Evolutionary conservation across 2,113 vertebrate species (phyloP), one percentile per base, ranked within the genome.

Genomic region (Chamaea fasciata): DNA sequence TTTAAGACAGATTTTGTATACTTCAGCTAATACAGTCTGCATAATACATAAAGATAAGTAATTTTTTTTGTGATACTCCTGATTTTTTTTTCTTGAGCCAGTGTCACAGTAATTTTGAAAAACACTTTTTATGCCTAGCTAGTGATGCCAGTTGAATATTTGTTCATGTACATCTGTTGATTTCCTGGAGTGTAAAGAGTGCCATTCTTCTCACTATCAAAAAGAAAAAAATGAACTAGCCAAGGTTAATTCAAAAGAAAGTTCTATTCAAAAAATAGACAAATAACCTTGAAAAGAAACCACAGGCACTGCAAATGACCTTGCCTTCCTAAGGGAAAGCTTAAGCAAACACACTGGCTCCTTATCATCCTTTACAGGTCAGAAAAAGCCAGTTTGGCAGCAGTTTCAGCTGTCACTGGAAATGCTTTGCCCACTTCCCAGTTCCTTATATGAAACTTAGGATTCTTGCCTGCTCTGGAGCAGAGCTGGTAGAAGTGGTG

Each of bases 401-500:
- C 55, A 78, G 17, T 64, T 89, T 70, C 17, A 59, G 1, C 28
- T 73, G 44, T 39, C 41, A 24, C 41, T 42, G 46, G 31, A 88
- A 86, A 86, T 31, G 27, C 22, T 87, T 92, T 67, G 9, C 27
- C 59, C 53, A 7, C 37, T 89, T 85, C 50, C 47, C 35, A n/a
- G 9, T 55, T 77, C 53, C 11, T 46, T 62, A 0, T 21, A 19
- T 11, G 41, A 62, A 16, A 44, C 14, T 3, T n/a, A 17, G 0
- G 15, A 68, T 31, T 21, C 30, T 44, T 55, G 15, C 15, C 37
- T 41, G 22, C 39, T 56, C 59, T 64, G 52, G 31, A 26, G 37
- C 0, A 0, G 63, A 56, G 56, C 46, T 64, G 47, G 4, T 47
- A 41, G 23, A 47, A 67, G 33, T 13, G 1, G 18, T 33, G 41